A percentile compares a stretch with the other conserved stretches of the same genome.
These are phyloP conservation scores for Microplitis deprimator DNA, from an alignment of 2,888 invertebrate species.

Conservation along the genomic window DNA sequence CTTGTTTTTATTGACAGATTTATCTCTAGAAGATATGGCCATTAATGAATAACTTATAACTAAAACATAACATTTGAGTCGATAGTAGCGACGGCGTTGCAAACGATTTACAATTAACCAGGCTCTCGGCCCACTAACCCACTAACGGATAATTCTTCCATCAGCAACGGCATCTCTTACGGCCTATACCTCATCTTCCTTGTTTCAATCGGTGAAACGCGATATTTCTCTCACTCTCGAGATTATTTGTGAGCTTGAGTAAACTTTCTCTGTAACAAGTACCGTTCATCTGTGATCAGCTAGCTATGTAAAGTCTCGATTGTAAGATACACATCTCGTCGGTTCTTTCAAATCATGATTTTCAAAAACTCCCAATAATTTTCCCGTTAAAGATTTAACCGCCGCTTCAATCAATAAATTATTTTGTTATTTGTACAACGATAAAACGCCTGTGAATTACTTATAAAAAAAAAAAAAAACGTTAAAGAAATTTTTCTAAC, in stretches of 20 bases:
- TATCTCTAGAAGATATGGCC: too few relatives aligned
- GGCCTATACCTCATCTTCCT: conserved; percentile 35
- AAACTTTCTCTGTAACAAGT: conserved; percentile 69
- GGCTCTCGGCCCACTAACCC: conserved; percentile 68
- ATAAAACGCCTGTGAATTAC: not conserved
- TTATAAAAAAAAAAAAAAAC: too few relatives aligned
- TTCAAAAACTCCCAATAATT: not conserved
- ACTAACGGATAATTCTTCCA: conserved; percentile 62
- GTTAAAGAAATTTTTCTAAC: too few relatives aligned
- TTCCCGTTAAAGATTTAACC: not conserved
- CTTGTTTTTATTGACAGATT: too few relatives aligned
- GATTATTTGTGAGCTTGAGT: conserved; percentile 42
- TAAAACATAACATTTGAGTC: conserved; percentile 16
- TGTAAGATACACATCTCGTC: not conserved
- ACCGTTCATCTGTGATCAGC: conserved; percentile 64
- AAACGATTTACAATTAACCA: conserved; percentile 63
- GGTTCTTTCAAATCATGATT: not conserved
- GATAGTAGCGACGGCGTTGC: conserved; percentile 7
- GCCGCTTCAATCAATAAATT: conserved; percentile 10
- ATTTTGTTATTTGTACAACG: not conserved
- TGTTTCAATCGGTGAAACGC: not conserved
- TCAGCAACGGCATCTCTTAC: conserved; percentile 42
- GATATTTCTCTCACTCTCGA: conserved; percentile 42
- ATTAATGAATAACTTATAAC: not conserved
- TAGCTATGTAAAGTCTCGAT: conserved; percentile 23